Evolutionary conservation across 2,113 vertebrate species (phyloP).

Genomic region (Nesoenas mayeri): DNA sequence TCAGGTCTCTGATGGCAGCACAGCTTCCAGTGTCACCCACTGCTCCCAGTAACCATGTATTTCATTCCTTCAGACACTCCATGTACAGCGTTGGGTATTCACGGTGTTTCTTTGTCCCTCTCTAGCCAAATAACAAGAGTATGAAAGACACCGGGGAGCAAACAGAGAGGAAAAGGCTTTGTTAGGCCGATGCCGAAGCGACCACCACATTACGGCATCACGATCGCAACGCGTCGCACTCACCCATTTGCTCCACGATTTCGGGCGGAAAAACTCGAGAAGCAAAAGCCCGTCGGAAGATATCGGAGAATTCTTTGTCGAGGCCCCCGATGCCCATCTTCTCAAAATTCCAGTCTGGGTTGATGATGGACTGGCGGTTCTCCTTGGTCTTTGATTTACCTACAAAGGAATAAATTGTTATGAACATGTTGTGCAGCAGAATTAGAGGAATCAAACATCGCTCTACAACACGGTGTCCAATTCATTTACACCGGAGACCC

Average conservation of each 20-base stretch:
- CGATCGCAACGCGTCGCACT: constrained; percentile 43
- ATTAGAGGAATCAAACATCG: not conserved
- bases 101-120: not conserved
- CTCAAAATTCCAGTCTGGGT: constrained; percentile 99
- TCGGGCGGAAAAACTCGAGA: constrained; percentile 96
- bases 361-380: constrained; percentile 95
- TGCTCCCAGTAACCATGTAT: fast-evolving
- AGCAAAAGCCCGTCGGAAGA: constrained; percentile 95
- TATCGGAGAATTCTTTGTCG: constrained; percentile 96
- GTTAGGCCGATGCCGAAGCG: not conserved
- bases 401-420: constrained; percentile 9
- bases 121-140: not conserved
- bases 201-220: fast-evolving
- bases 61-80: not conserved
- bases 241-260: constrained; percentile 98
- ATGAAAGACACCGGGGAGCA: not conserved
- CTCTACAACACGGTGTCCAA: no score
- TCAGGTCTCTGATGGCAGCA: no score
- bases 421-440: not conserved
- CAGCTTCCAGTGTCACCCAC: no score
- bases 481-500: no score
- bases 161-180: not conserved
- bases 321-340: constrained; percentile 97
- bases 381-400: constrained; percentile 93
- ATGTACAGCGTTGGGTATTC: fast-evolving